phyloP scores from a whole-genome alignment of 2,113 vertebrate genomes.

The Periophthalmus modestus region DNA sequence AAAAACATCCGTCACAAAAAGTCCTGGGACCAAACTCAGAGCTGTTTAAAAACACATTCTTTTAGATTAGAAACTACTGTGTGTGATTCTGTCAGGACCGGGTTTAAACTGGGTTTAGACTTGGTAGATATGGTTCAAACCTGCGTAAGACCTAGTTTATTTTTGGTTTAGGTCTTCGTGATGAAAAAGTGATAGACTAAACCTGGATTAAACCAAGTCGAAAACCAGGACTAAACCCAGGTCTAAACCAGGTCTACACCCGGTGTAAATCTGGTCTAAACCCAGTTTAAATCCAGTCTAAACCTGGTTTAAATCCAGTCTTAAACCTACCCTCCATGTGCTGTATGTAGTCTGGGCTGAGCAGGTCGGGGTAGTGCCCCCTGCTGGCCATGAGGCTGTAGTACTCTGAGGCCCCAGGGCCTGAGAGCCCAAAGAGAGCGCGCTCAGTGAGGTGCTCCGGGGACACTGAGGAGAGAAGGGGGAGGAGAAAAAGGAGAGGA shows the following conservation, averaged over 20 bases:
- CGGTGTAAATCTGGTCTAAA: background rate
- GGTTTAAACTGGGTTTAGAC: no score
- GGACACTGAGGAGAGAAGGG: background rate
- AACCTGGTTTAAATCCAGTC: background rate
- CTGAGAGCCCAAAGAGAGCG: background rate
- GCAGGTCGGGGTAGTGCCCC: background rate
- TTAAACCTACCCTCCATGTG: background rate
- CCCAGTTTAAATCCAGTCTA: background rate
- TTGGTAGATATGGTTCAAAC: no score
- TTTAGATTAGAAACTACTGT: no score
- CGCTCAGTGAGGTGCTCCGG: background rate
- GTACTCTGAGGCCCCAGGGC: background rate
- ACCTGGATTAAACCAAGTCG: background rate
- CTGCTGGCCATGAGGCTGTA: constrained; percentile 1
- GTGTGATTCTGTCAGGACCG: no score
- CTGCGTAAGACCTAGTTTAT: no score
- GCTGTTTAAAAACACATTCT: no score
- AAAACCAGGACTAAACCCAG: background rate
- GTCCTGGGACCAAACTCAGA: no score
- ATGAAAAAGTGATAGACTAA: background rate
- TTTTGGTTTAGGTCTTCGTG: no score
- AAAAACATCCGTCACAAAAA: no score
- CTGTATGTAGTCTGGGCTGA: background rate
- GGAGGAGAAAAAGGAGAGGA: background rate
- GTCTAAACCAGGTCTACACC: background rate